phyloP scores from a whole-genome alignment of 23 tunicate genomes.

The Styela clava region DNA sequence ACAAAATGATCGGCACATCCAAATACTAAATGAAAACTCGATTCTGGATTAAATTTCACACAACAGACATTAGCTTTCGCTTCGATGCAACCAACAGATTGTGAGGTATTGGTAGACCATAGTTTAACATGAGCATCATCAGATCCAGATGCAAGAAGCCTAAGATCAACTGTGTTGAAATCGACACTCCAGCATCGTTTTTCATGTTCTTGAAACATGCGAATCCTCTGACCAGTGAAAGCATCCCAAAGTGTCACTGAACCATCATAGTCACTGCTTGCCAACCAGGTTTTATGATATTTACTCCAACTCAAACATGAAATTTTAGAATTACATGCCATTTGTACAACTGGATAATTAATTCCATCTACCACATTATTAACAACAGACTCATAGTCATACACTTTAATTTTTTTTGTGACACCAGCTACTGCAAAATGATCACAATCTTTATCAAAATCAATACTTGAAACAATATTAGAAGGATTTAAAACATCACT shows the following conservation, averaged over 20 bases:
- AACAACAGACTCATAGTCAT: slow-evolving; percentile 91
- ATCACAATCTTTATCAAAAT: slow-evolving; percentile 92
- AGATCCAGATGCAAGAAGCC: slow-evolving; percentile 92
- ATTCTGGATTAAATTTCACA: slow-evolving; percentile 93
- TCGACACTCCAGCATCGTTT: slow-evolving; percentile 99
- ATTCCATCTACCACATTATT: slow-evolving; percentile 78
- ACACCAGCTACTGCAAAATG: slow-evolving; percentile 99
- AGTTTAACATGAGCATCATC: slow-evolving; percentile 94
- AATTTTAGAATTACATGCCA: slow-evolving; percentile 94
- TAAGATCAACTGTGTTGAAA: slow-evolving; percentile 91
- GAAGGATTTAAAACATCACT: slow-evolving; percentile 84
- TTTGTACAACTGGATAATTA: slow-evolving; percentile 82
- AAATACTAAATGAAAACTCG: slow-evolving; percentile 87
- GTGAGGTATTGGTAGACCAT: slow-evolving; percentile 75
- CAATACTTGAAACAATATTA: slow-evolving; percentile 94
- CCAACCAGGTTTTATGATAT: slow-evolving; percentile 91
- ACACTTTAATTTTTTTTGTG: slow-evolving; percentile 94
- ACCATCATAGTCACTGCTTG: slow-evolving; percentile 96
- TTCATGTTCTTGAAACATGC: slow-evolving; percentile 90
- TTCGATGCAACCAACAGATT: slow-evolving; percentile 88
- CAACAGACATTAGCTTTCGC: slow-evolving; percentile 99
- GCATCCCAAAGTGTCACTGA: slow-evolving; percentile 97
- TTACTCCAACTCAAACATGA: slow-evolving; percentile 96
- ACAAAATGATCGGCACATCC: slow-evolving; percentile 98
- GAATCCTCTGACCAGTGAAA: slow-evolving; percentile 62